A percentile compares a stretch with the other conserved stretches of the same genome.
Conservation (phyloP, 2,797 vertebrate genomes). For the Gephyroberyx darwinii region DNA sequence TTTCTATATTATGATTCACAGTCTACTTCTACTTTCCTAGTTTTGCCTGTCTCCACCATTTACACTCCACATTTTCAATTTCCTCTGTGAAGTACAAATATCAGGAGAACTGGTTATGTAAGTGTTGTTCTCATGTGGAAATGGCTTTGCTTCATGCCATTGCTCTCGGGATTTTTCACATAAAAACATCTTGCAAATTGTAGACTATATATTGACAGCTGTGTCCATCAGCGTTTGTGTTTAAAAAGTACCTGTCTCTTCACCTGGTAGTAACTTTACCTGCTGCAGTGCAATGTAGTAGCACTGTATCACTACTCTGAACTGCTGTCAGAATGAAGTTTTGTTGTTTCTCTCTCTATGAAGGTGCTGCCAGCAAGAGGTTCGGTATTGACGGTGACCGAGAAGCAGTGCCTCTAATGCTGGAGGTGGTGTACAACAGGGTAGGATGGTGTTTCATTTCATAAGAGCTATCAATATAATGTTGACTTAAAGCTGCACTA, state of each 20-base stretch:
- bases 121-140: neutral
- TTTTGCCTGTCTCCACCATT: conserved; percentile 46
- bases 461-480: neutral
- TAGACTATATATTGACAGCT: neutral
- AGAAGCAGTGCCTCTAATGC: conserved; percentile 92
- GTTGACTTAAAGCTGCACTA: too few species aligned
- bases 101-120: neutral
- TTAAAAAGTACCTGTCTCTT: neutral
- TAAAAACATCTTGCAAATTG: neutral
- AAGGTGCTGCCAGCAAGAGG: conserved; percentile 93
- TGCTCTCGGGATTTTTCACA: neutral
- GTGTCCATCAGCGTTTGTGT: neutral
- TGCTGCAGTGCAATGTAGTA: neutral
- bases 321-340: neutral
- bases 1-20: conserved; percentile 50
- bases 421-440: conserved; percentile 93
- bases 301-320: neutral
- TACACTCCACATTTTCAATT: conserved; percentile 59
- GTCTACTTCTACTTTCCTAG: conserved; percentile 54
- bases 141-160: neutral
- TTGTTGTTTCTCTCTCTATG: conserved; percentile 14
- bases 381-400: conserved; percentile 96
- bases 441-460: conserved; percentile 69
- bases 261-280: neutral
- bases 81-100: conserved; percentile 35